Percentiles rank a stretch among this genome's conserved stretches.
Evolutionary conservation across 2,888 invertebrate genomes (phyloP).

Genomic region (Chalcis sispes): DNA sequence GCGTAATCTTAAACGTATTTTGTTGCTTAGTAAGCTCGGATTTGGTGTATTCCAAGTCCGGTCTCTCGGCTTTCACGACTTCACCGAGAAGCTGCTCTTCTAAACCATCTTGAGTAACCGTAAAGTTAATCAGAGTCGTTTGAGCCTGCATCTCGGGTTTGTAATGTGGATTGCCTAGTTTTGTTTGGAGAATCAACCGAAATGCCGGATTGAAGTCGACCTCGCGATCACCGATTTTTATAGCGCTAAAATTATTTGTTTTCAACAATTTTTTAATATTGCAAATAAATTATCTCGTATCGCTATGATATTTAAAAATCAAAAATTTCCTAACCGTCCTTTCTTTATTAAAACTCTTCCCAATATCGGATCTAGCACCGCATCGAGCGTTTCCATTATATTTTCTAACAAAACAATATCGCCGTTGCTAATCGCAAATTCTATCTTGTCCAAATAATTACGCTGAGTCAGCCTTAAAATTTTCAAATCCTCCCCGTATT

Average conservation of each 20-base stretch:
- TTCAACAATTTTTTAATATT: background rate
- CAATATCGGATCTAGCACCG: slow-evolving; percentile 92
- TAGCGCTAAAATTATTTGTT: slow-evolving; percentile 73
- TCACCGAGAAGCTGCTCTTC: slow-evolving; percentile 96
- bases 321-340: slow-evolving; percentile 79
- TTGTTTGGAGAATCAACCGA: slow-evolving; percentile 92
- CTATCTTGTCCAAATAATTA: slow-evolving; percentile 90
- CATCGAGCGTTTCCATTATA: slow-evolving; percentile 92
- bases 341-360: slow-evolving; percentile 93
- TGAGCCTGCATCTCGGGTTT: slow-evolving; percentile 98
- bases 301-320: slow-evolving; percentile 1
- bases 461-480: slow-evolving; percentile 88
- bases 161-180: slow-evolving; percentile 96
- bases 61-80: slow-evolving; percentile 94
- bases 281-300: background rate
- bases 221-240: slow-evolving; percentile 94
- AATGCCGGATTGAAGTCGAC: slow-evolving; percentile 91
- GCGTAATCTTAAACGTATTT: slow-evolving; percentile 94
- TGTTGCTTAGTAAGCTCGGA: slow-evolving; percentile 92
- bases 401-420: slow-evolving; percentile 90
- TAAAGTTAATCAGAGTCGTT: slow-evolving; percentile 96
- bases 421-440: slow-evolving; percentile 85
- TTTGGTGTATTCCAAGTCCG: slow-evolving; percentile 91
- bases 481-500: slow-evolving; percentile 84
- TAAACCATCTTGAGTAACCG: slow-evolving; percentile 93